Base-by-base conservation (phyloP, 2,888 invertebrate genomes). In the Agrotis clavis region DNA sequence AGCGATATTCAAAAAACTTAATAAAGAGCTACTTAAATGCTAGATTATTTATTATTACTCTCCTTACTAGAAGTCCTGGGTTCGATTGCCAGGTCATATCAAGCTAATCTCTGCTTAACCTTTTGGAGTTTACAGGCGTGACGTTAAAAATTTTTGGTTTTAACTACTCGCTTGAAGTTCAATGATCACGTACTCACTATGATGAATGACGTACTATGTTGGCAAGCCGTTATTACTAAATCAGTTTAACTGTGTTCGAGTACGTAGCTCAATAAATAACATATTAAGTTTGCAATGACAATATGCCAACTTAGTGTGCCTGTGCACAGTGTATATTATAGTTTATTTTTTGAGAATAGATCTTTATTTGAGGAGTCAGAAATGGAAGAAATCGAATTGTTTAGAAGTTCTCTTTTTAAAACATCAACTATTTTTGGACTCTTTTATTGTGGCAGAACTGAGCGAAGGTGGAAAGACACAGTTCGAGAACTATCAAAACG, bases 181-280 rank as follows among this genome's bases (percentile, higher is more conserved):
- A 25, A 13, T 18, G n/a, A 18, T 14, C 19, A 21, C 69, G 45
- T 69, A 18, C 48, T 18, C 25, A 41, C 19, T 67, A 41, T 61
- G 35, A 50, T n/a, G n/a, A 14, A n/a, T 41, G 4, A 66, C 53
- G 48, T 67, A 2, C 30, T 30, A 74, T 45, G 41, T 59, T 69
- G 11, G n/a, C n/a, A 77, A 53, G 50, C 21, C 48, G 51, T 68
- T 69, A 73, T 72, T 67, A 66, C 64, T 35, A 60, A 71, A 62
- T 41, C 41, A 70, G 63, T 64, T 60, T 41, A 66, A 30, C 25
- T 53, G 48, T 54, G 57, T 50, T 60, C 47, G 25, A 61, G 64
- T 81, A 70, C 81, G 66, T 67, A 75, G 90, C 62, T 18, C 47
- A 30, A 59, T 71, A 54, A 60, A 79, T 79, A 74, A 79, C 70